Evolutionary conservation across 2,888 invertebrate species (phyloP).

Genomic region (Himalopsyche kuldschensis): DNA sequence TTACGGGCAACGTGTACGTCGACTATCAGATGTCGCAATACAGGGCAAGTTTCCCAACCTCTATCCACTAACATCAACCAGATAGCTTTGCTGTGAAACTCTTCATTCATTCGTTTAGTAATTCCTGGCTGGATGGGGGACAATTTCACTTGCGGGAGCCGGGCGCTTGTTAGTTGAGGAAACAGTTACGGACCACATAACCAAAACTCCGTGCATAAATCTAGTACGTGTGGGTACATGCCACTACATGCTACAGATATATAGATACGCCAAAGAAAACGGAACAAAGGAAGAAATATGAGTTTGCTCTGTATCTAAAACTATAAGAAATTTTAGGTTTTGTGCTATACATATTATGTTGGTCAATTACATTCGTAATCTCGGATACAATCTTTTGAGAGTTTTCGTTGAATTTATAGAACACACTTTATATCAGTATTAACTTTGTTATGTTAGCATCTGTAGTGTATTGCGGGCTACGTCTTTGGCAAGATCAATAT

Average conservation of each 20-base stretch:
- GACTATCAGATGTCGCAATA: background rate
- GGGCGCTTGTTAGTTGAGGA: background rate
- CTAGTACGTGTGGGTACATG: background rate
- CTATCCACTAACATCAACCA: background rate
- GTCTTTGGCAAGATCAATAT: too few species aligned
- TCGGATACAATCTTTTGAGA: too few species aligned
- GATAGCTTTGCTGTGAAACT: background rate
- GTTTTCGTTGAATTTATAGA: too few species aligned
- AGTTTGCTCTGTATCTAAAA: background rate
- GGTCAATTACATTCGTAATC: too few species aligned
- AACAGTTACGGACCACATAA: background rate
- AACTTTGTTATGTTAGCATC: too few species aligned
- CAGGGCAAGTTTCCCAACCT: background rate
- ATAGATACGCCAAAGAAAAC: background rate
- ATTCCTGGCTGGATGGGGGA: slow-evolving; percentile 1
- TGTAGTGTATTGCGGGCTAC: too few species aligned
- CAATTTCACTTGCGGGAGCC: background rate
- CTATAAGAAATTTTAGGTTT: background rate
- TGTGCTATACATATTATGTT: background rate
- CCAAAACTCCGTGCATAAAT: slow-evolving; percentile 1
- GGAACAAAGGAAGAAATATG: background rate
- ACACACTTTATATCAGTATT: too few species aligned
- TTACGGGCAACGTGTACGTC: background rate
- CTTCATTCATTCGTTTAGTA: slow-evolving; percentile 13
- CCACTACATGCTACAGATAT: background rate